These are phyloP conservation scores for Octodon degus DNA, from an alignment of 2,113 vertebrate species.

Conservation along the genomic window DNA sequence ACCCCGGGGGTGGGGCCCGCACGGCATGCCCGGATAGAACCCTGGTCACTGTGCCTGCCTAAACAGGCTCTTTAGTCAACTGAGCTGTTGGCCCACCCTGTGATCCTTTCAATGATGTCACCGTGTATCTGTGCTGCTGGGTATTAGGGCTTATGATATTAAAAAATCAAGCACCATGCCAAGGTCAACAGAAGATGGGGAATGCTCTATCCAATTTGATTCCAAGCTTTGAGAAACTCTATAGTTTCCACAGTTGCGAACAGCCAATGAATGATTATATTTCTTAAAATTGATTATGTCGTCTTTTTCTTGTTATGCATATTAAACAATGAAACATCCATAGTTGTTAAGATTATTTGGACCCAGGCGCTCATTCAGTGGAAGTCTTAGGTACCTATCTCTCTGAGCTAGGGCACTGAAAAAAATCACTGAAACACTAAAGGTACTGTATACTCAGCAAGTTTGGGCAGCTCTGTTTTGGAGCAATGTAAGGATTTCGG, in stretches of 20 bases:
- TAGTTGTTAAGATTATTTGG: neutral
- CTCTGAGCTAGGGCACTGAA: neutral
- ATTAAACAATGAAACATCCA: neutral
- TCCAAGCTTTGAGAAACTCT: neutral
- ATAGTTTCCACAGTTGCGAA: accelerated
- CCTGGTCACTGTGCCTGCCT: too few species aligned
- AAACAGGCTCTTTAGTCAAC: too few species aligned
- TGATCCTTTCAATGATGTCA: neutral
- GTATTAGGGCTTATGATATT: neutral
- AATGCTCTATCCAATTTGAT: neutral
- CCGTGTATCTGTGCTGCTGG: neutral
- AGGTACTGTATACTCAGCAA: neutral
- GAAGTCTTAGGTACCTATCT: neutral
- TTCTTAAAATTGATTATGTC: neutral
- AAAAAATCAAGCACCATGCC: neutral
- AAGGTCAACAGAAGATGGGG: neutral
- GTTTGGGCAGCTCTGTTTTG: neutral
- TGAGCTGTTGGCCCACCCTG: too few species aligned
- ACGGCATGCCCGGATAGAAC: too few species aligned
- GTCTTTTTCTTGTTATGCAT: slow-evolving; percentile 12
- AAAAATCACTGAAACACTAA: neutral
- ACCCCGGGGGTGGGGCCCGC: too few species aligned
- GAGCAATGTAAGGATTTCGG: neutral
- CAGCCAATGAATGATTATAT: neutral
- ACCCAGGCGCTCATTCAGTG: neutral